Evolutionary conservation across 2,888 invertebrate species (phyloP).

Genomic region (Limenitis camilla): DNA sequence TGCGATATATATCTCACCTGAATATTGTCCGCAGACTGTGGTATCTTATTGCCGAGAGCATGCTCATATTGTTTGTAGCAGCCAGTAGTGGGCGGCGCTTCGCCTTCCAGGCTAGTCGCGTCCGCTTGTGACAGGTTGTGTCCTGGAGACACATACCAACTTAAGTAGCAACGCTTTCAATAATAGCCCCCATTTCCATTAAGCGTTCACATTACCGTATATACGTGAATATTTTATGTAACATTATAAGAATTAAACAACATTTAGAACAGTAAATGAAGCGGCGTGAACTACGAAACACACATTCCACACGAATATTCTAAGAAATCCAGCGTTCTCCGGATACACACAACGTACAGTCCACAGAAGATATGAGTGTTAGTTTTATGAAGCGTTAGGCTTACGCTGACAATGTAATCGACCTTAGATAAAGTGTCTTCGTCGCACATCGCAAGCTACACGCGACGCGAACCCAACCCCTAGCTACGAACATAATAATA

Average conservation of each 20-base stretch:
- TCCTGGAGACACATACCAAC: constrained; percentile 79
- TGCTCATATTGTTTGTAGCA: constrained; percentile 88
- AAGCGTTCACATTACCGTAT: constrained; percentile 36
- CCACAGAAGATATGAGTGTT: constrained; percentile 56
- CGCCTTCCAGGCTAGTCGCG: constrained; percentile 87
- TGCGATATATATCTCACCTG: constrained; percentile 55
- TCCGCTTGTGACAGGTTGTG: constrained; percentile 93
- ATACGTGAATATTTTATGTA: constrained; percentile 29
- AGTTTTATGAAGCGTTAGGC: constrained; percentile 72
- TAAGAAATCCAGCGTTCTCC: constrained; percentile 66
- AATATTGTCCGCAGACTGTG: constrained; percentile 50
- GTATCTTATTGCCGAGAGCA: constrained; percentile 62
- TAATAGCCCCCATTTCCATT: constrained; percentile 36
- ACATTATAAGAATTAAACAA: constrained; percentile 33
- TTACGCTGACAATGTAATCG: constrained; percentile 72
- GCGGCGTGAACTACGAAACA: constrained; percentile 69
- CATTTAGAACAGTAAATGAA: constrained; percentile 49
- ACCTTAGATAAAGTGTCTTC: constrained; percentile 72
- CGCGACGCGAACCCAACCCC: constrained; percentile 66
- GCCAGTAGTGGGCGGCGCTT: constrained; percentile 82
- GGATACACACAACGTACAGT: constrained; percentile 68
- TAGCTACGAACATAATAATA: constrained; percentile 56
- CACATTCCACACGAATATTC: constrained; percentile 69
- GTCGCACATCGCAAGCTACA: constrained; percentile 72
- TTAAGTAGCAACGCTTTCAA: constrained; percentile 63